A percentile compares a stretch with the other conserved stretches of the same genome.
Conservation (phyloP, 1,140 invertebrate genomes). For the Colletes latitarsis region DNA sequence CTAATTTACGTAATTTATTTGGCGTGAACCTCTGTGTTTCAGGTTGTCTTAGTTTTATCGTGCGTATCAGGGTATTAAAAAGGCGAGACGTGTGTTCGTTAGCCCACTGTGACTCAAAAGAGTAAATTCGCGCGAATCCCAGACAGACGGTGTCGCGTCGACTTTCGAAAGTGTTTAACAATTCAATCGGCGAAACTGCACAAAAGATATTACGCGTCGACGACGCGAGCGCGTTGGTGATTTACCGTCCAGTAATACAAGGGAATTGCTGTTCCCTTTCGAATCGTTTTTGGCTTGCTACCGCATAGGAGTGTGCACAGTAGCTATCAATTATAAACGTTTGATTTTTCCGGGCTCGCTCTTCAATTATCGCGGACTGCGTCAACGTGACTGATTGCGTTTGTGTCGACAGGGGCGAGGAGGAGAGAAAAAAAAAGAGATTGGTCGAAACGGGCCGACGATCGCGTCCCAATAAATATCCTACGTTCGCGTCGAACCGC, state of each 20-base stretch:
- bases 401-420: constrained; percentile 19
- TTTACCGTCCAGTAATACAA: constrained; percentile 29
- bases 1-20: no score
- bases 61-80: no score
- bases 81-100: no score
- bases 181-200: constrained; percentile 33
- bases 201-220: constrained; percentile 6
- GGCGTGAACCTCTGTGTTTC: no score
- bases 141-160: constrained; percentile 3
- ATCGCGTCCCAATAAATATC: constrained; percentile 61
- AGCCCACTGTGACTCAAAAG: no score
- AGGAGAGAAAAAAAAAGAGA: not conserved
- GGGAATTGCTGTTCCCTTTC: constrained; percentile 35
- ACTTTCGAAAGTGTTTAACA: constrained; percentile 41
- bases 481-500: constrained; percentile 25
- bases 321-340: constrained; percentile 55
- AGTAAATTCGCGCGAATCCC: not conserved
- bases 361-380: constrained; percentile 51
- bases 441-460: constrained; percentile 1
- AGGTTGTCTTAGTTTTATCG: no score
- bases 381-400: constrained; percentile 57
- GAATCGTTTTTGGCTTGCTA: constrained; percentile 38
- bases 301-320: constrained; percentile 1
- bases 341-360: constrained; percentile 52
- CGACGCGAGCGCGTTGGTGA: not conserved